Evolutionary conservation across 2,797 vertebrate genomes (phyloP), one percentile per base, ranked within the genome.

Genomic region (Acrossocheilus fasciatus): DNA sequence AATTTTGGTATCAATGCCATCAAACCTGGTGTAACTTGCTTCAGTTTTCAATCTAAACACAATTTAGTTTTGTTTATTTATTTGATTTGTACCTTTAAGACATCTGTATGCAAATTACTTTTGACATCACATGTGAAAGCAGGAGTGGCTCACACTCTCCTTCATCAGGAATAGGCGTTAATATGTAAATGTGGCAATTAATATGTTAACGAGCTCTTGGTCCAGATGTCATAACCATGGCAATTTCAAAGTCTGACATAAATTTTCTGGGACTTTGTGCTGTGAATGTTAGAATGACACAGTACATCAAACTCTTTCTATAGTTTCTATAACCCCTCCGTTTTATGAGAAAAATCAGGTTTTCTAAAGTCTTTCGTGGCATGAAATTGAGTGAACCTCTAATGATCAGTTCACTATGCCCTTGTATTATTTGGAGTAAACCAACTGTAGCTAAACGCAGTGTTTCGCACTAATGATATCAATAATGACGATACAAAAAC

Each of bases 341-440:
- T 50, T 50, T 34, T 20, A 18, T 2, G 0, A 50, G 45, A n/a
- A 34, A 74, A 52, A 36, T 20, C 73, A 3, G 73, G 1, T 34
- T 50, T 52, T 14, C 62, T 8, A 39, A 59, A 41, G 34, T 26
- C 6, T 14, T 77, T 59, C 41, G 34, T 41, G 75, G 50, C 4
- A 7, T 78, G 52, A 78, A 78, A 78, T 78, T 78, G 52, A n/a
- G 34, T 78, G 52, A 59, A 59, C 75, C 75, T 59, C 75, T 78
- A 41, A 78, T 78, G 23, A 78, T 41, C 20, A 41, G 54, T 59
- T 59, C 20, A 78, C 20, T 59, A n/a, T 54, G 52, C 75, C 52
- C 52, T 59, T 78, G 36, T 41, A 39, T 78, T 59, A 59, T 59
- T 57, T 59, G n/a, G 54, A 78, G 23, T 59, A 41, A 57, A 36